These are phyloP conservation scores for Nannoperca obscura DNA, from an alignment of 2,797 vertebrate genomes.

Conservation along the genomic window DNA sequence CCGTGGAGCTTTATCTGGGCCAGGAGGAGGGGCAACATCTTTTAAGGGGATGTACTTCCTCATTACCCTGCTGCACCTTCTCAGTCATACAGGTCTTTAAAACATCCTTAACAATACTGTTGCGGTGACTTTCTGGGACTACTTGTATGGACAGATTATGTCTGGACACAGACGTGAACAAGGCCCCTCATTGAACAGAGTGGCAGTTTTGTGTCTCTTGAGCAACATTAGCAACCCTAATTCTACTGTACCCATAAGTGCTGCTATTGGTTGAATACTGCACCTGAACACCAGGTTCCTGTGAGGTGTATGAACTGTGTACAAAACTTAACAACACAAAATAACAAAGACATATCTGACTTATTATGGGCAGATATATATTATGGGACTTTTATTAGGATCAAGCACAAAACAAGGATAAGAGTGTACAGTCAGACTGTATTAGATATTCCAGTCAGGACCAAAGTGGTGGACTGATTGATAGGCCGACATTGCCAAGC, in stretches of 20 bases:
- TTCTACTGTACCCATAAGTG: neutral
- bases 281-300: neutral
- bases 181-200: neutral
- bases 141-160: neutral
- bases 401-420: neutral
- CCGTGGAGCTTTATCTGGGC: constrained; percentile 10
- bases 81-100: neutral
- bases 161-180: neutral
- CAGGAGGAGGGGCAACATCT: neutral
- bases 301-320: neutral
- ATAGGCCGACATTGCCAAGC: neutral
- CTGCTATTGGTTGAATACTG: neutral
- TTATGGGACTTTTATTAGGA: neutral
- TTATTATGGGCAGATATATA: neutral
- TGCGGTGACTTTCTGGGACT: constrained; percentile 1
- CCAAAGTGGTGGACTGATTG: neutral
- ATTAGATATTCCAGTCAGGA: constrained; percentile 11
- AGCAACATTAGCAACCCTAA: neutral
- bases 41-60: neutral
- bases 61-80: neutral
- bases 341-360: neutral
- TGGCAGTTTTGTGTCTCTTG: neutral
- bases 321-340: neutral
- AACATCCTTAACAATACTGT: neutral
- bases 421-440: neutral